Evolutionary conservation across 2,797 vertebrate genomes (phyloP).

Genomic region (Fistularia commersonii): DNA sequence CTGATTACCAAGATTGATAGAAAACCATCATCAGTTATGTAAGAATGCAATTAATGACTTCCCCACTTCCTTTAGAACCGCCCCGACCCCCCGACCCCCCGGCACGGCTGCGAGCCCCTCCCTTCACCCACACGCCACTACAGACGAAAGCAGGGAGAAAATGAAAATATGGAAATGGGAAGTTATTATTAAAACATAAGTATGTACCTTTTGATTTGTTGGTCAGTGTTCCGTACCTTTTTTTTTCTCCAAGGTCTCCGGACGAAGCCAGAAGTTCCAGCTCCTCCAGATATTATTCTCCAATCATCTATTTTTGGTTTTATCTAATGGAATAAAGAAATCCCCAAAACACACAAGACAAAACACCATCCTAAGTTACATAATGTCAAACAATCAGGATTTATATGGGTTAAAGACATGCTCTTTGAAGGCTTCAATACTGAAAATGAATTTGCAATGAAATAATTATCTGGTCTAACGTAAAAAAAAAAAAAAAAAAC

Average conservation of each 20-base stretch:
- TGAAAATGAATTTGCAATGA: no score
- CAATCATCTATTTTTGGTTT: no score
- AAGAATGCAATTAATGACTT: conserved; percentile 75
- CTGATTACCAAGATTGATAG: conserved; percentile 66
- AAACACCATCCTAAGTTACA: no score
- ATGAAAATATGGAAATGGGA: conserved; percentile 68
- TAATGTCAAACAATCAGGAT: no score
- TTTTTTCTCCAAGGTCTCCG: conserved; percentile 35
- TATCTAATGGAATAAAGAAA: no score
- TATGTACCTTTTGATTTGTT: conserved; percentile 65
- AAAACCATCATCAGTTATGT: conserved; percentile 76
- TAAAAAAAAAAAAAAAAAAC: no score
- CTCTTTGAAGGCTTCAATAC: no score
- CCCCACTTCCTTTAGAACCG: conserved; percentile 59
- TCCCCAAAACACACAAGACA: no score
- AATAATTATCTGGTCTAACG: no score
- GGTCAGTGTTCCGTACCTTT: conserved; percentile 42
- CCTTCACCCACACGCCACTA: conserved; percentile 25
- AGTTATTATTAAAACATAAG: conserved; percentile 72
- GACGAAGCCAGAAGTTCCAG: conserved; percentile 18
- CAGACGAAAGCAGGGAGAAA: conserved; percentile 60
- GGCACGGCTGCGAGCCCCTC: conserved; percentile 28
- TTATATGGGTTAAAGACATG: no score
- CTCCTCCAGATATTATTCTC: no score
- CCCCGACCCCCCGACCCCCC: conserved; percentile 22